phyloP scores from a whole-genome alignment of 2,888 invertebrate species.

The Drosophila fungiperda region DNA sequence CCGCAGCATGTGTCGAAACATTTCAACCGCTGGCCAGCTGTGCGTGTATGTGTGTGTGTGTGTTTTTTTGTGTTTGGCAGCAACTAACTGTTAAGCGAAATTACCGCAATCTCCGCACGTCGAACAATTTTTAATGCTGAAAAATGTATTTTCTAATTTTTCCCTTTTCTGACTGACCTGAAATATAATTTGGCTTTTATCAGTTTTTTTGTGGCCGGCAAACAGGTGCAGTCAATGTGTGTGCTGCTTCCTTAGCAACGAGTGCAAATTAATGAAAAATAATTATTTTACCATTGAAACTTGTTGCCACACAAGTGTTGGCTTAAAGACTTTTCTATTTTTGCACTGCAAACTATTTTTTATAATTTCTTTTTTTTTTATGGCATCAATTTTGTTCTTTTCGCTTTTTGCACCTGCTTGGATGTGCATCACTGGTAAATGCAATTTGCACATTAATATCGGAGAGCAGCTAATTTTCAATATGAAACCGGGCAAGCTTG shows the following conservation, averaged over 20 bases:
- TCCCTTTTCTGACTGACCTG: constrained; percentile 9
- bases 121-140: constrained; percentile 79
- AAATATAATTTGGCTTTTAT: constrained; percentile 71
- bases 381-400: constrained; percentile 1
- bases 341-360: constrained; percentile 1
- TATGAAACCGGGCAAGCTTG: constrained; percentile 62
- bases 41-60: constrained; percentile 11
- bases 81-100: constrained; percentile 79
- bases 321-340: constrained; percentile 12
- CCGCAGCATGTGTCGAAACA: constrained; percentile 72
- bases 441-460: constrained; percentile 70
- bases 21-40: constrained; percentile 50
- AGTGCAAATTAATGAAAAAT: constrained; percentile 20
- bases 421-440: constrained; percentile 53
- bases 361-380: constrained; percentile 15
- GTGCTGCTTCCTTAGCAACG: background rate
- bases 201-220: constrained; percentile 35
- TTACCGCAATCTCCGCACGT: constrained; percentile 80
- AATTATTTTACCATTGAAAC: constrained; percentile 1
- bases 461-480: constrained; percentile 69
- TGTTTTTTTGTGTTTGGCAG: constrained; percentile 28
- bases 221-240: constrained; percentile 62
- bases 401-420: constrained; percentile 28
- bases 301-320: background rate
- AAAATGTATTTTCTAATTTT: constrained; percentile 79